Evolutionary conservation across 2,888 invertebrate genomes (phyloP).

Genomic region (Heliconius erato): DNA sequence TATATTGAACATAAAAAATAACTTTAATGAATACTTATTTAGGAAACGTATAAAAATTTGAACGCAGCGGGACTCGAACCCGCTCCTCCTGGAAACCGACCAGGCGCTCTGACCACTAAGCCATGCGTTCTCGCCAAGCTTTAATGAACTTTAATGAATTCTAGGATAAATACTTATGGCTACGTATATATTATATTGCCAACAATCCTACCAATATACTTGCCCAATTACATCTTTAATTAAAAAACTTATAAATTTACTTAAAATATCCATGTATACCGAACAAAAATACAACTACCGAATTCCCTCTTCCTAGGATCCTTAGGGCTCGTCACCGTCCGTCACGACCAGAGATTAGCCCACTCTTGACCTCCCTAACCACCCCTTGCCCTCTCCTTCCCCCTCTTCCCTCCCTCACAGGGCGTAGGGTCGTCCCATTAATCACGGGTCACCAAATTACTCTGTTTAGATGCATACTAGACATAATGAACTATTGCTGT

Average conservation of each 20-base stretch:
- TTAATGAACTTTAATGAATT: no score
- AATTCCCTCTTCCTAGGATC: slow-evolving; percentile 23
- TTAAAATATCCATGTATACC: background rate
- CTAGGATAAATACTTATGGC: no score
- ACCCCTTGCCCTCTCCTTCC: background rate
- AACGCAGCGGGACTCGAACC: no score
- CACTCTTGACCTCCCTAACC: slow-evolving; percentile 33
- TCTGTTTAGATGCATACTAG: slow-evolving; percentile 62
- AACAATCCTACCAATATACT: background rate
- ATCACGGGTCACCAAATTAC: slow-evolving; percentile 62
- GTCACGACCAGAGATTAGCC: slow-evolving; percentile 61
- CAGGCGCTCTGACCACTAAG: no score
- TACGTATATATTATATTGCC: background rate
- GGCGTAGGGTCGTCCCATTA: slow-evolving; percentile 56
- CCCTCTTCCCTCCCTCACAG: background rate
- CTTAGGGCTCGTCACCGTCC: slow-evolving; percentile 47
- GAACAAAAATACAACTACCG: slow-evolving; percentile 2
- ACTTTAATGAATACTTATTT: no score
- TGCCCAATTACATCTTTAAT: background rate
- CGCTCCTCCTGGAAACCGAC: no score
- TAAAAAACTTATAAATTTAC: background rate
- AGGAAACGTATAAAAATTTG: no score
- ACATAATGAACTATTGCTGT: slow-evolving; percentile 65
- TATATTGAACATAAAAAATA: no score
- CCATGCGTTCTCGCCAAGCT: no score